Evolutionary conservation across 2,113 vertebrate species (phyloP), one percentile per base, ranked within the genome.

Genomic region (Apeltes quadracus): DNA sequence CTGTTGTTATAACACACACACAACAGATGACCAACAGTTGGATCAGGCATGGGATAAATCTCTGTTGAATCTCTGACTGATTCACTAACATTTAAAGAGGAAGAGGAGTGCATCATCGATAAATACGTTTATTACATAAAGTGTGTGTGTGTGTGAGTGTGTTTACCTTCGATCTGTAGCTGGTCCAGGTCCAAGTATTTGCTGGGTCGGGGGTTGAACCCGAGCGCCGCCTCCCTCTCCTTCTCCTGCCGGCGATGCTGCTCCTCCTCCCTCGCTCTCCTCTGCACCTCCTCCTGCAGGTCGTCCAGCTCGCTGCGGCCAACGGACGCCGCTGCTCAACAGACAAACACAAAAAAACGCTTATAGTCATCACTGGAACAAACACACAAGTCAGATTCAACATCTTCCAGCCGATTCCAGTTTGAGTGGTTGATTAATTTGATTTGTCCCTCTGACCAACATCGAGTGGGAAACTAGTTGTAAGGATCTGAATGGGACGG

Each of bases 161-260:
- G 20, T 34, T 5, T 63, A 92, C 92, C 93, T 91, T 99, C 96
- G 88, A 94, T 96, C 91, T 98, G 97, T 55, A 98, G 95, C 84
- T 97, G 96, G 91, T 99, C 97, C 83, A 99, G 93, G 91, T 99
- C 97, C 95, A 98, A 94, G 92, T 96, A 98, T 84, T 97, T 95
- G 92, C 96, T 97, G 76, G 97, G 97, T 81, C 89, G 93, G 14
- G 97, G 97, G 86, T 99, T 99, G 89, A 99, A 99, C 41, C 95
- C 97, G 83, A 95, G 94, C 9, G 96, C 96, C 34, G 91, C 95
- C 87, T 98, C 96, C 73, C 88, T 92, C 85, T 98, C 97, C 76
- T 96, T 96, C 80, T 98, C 96, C 68, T 93, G 92, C 84, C 91
- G 95, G 61, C 94, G 93, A 66, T 93, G 95, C 41, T 95, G 89